Evolutionary conservation across 2,888 invertebrate species (phyloP), one percentile per base, ranked within the genome.

Genomic region (Tineola bisselliella): DNA sequence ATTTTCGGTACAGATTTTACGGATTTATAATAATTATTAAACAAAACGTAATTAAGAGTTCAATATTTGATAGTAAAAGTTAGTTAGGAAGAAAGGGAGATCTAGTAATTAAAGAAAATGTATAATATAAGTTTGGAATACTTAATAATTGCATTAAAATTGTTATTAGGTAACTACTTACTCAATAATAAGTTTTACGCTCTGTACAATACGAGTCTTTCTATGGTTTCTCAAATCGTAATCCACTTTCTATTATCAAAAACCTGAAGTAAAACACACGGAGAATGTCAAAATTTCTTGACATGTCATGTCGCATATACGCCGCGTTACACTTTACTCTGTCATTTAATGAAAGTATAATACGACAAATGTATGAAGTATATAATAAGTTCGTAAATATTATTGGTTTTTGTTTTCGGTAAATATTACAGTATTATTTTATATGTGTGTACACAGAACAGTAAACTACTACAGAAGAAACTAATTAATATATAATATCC

Each of bases 161-260:
- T 6, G 2, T 3, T 17, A 48, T 48, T 12, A 15, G 15, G 8
- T 48, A 17, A 48, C 6, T 48, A 48, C 48, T 48, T 48, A 48
- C 48, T 8, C 48, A 48, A n/a, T n/a, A 17, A 15, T 15, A 48
- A 48, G 12, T 15, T 48, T 15, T 17, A n/a, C 15, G n/a, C 48
- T 48, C n/a, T 48, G 48, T 15, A 48, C 48, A 48, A 17, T 6
- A 48, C 6, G n/a, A 10, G 48, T 48, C 2, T 48, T 48, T 10
- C n/a, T 48, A 48, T 48, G 48, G 48, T 48, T 48, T 48, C 48
- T 48, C 10, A 15, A 48, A 48, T 17, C 48, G 15, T n/a, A 48
- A 48, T 48, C 48, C 48, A 48, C 48, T 48, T 48, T 48, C 48
- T 48, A 48, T 48, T 48, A 48, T 48, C 48, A 48, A 48, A 48